Evolutionary conservation across 2,113 vertebrate genomes (phyloP).

Genomic region (Illadopsis cleaveri): DNA sequence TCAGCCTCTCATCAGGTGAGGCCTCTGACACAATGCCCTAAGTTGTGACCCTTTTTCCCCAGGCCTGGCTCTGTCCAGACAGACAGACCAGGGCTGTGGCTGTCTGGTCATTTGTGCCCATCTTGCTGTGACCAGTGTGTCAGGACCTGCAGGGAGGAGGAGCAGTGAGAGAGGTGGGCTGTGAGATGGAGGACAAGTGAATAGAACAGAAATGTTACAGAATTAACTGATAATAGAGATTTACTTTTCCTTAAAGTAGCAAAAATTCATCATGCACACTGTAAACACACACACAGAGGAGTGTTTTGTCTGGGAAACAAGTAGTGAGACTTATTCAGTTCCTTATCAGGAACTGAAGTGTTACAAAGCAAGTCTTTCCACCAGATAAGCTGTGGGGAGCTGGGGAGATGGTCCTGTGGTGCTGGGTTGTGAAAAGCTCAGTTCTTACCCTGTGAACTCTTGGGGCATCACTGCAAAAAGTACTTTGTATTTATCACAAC

Average conservation of each 20-base stretch:
- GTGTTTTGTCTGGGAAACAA: background rate
- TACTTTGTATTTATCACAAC: background rate
- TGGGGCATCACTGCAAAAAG: background rate
- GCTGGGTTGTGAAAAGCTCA: background rate
- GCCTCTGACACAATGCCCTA: no score
- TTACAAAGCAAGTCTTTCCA: background rate
- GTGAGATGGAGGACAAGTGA: background rate
- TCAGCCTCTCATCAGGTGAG: no score
- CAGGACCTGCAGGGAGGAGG: background rate
- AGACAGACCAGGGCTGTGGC: background rate
- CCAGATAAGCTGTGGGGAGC: background rate
- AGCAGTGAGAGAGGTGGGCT: background rate
- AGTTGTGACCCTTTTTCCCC: no score
- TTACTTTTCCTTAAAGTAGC: background rate
- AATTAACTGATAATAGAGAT: background rate
- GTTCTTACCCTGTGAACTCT: background rate
- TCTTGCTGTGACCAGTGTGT: background rate
- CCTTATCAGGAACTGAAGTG: background rate
- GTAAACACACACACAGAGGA: background rate
- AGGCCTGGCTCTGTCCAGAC: background rate
- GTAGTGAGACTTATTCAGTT: background rate
- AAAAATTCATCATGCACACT: background rate
- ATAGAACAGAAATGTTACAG: background rate
- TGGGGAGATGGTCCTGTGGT: background rate
- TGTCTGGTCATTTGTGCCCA: fast-evolving